Conservation (phyloP, 2,888 invertebrate genomes). For the Lepidochrysops patricia region DNA sequence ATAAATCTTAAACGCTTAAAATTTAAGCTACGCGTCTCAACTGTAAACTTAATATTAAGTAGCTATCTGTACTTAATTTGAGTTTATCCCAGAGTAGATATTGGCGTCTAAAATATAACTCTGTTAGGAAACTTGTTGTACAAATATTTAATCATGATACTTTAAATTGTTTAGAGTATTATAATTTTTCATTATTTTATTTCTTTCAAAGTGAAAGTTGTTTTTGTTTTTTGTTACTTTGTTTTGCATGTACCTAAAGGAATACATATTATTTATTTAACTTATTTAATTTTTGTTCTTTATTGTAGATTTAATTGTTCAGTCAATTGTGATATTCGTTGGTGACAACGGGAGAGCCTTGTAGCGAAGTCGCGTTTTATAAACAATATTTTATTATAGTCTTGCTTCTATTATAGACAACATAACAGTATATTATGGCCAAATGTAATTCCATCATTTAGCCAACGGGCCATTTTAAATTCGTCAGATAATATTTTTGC, state of each 20-base stretch:
- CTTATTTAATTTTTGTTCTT: conserved; percentile 6
- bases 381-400: neutral
- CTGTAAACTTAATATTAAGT: conserved; percentile 3
- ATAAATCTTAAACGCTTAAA: neutral
- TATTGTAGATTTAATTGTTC: conserved; percentile 22
- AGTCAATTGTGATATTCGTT: conserved; percentile 27
- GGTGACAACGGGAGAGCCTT: neutral
- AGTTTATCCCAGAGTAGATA: neutral
- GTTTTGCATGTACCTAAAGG: neutral
- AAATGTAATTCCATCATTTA: neutral
- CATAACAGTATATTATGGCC: neutral
- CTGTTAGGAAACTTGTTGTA: neutral
- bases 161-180: conserved; percentile 17
- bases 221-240: conserved; percentile 6
- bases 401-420: neutral
- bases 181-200: conserved; percentile 21
- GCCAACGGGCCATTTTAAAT: neutral
- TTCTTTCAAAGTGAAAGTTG: conserved; percentile 16
- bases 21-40: neutral
- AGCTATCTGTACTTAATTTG: conserved; percentile 2
- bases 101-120: neutral
- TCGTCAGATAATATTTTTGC: neutral
- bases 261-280: conserved; percentile 2
- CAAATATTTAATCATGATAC: conserved; percentile 8
- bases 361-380: neutral